These are phyloP conservation scores for Okamejei kenojei DNA, from an alignment of 2,797 vertebrate genomes.

Conservation along the genomic window DNA sequence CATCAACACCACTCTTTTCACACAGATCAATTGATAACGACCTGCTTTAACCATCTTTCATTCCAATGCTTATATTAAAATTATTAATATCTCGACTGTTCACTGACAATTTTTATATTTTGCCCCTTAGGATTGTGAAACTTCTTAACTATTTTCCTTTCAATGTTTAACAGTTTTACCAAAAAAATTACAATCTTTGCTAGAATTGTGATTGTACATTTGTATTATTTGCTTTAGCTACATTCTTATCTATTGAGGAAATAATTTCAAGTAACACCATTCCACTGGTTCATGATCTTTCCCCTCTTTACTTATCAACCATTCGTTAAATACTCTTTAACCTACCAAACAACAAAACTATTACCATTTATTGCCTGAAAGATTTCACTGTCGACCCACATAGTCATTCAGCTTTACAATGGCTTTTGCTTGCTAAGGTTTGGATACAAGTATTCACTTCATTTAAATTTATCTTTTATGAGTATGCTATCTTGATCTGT, in stretches of 20 bases:
- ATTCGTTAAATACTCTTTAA: neutral
- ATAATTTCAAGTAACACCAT: slow-evolving; percentile 4
- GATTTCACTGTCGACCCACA: neutral
- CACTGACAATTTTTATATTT: neutral
- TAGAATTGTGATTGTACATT: neutral
- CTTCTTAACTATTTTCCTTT: neutral
- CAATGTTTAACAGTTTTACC: neutral
- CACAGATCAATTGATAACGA: neutral
- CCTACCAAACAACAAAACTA: neutral
- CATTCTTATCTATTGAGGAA: neutral
- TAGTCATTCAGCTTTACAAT: neutral
- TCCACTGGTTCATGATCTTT: neutral
- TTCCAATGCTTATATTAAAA: neutral
- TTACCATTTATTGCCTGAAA: neutral
- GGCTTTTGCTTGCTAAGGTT: neutral
- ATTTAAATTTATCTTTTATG: neutral
- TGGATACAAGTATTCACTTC: neutral
- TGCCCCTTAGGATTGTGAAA: neutral
- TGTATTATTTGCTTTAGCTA: neutral
- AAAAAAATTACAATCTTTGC: slow-evolving; percentile 1
- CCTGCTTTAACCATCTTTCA: neutral
- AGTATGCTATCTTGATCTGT: neutral
- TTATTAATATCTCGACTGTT: neutral
- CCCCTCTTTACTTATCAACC: slow-evolving; percentile 5
- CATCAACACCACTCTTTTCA: neutral